phyloP scores from a whole-genome alignment of 2,113 vertebrate genomes.

The Phalacrocorax pelagicus region DNA sequence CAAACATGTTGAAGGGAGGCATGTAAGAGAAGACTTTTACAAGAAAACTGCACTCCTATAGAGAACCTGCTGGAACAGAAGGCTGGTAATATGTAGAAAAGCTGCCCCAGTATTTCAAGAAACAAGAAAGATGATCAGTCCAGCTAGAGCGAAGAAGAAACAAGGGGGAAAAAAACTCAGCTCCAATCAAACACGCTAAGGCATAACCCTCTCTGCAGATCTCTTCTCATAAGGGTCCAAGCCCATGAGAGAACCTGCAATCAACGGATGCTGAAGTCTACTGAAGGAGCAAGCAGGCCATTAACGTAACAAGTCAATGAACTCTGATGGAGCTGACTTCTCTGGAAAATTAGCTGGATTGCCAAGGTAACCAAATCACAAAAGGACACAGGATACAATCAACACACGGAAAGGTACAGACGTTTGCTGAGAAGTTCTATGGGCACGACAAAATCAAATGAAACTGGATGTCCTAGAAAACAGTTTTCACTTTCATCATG shows the following conservation, averaged over 20 bases:
- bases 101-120: not conserved
- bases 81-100: not conserved
- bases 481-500: conserved; percentile 23
- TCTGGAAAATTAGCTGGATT: conserved; percentile 37
- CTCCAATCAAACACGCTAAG: not conserved
- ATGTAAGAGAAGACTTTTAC: not conserved
- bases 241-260: not conserved
- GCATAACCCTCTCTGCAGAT: not conserved
- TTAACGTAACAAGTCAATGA: not conserved
- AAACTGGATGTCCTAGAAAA: conserved; percentile 54
- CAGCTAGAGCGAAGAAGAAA: not conserved
- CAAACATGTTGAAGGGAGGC: not conserved
- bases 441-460: conserved; percentile 1
- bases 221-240: not conserved
- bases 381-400: not conserved
- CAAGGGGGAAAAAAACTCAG: not conserved
- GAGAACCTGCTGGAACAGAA: not conserved
- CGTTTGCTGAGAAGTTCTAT: not conserved
- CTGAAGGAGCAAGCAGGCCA: not conserved
- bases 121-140: not conserved
- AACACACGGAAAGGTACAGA: not conserved
- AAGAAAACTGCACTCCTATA: not conserved
- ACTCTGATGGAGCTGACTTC: not conserved
- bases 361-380: conserved; percentile 28
- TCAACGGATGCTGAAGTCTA: not conserved